Base-by-base conservation (phyloP, 2,113 vertebrate species). In the Anoplopoma fimbria region DNA sequence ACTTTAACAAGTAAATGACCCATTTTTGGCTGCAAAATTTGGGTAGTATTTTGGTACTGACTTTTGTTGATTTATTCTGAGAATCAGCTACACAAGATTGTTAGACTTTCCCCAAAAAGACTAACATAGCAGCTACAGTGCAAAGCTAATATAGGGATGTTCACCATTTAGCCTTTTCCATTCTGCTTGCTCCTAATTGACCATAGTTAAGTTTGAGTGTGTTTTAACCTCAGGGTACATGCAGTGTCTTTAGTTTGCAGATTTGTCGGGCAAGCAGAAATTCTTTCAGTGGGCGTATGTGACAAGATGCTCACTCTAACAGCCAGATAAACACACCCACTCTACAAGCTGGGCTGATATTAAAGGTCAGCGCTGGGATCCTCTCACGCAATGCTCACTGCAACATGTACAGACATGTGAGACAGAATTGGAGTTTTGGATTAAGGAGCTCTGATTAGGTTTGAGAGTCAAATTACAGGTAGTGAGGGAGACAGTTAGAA, bases 301-400 rank as follows among this genome's bases (percentile, higher is more conserved):
- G 77, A 86, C 60, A 82, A 72, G 64, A 53, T 23, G 9, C 29
- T 85, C 49, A 68, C 38, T 63, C 49, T n/a, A 12, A 76, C 51
- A 64, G 58, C 67, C 70, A 60, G 40, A 74, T 49, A 72, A 87
- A 88, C 77, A 84, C 76, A 70, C 87, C 85, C 83, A 82, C 80
- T 86, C 69, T 84, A 61, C 83, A 86, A 82, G 88, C 79, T 77
- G 85, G 29, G 78, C 78, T 73, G 47, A 51, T 68, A 45, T 25
- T 57, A 42, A 85, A 23, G 85, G 79, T 72, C 73, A 49, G 21
- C 67, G 51, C 64, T 55, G 40, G 29, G 27, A 87, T 47, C 42
- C 21, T 82, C 21, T 70, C 73, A 79, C 9, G 19, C 51, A 72
- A 63, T 27, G 14, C 49, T 65, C 38, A 57, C 62, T 38, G 29